phyloP scores from a whole-genome alignment of 2,888 invertebrate species.

The Oligia strigilis region DNA sequence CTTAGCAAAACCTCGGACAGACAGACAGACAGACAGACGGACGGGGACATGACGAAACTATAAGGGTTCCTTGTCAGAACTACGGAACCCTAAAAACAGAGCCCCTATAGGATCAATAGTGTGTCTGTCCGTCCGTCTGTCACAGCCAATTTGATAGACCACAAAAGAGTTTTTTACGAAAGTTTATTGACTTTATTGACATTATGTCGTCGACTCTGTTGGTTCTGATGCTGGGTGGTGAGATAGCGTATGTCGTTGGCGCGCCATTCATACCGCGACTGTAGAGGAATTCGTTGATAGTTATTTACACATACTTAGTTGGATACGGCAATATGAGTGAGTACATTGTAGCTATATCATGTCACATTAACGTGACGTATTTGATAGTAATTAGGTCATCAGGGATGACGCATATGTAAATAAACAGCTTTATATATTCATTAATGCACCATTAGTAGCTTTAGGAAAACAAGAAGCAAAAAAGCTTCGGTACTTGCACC shows the following conservation, averaged over 20 bases:
- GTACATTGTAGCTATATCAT: slow-evolving; percentile 50
- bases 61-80: too few relatives aligned
- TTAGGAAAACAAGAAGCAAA: neutral
- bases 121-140: too few relatives aligned
- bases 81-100: too few relatives aligned
- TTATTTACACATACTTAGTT: slow-evolving; percentile 76
- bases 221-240: slow-evolving; percentile 74
- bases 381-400: slow-evolving; percentile 2
- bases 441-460: neutral
- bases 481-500: neutral
- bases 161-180: slow-evolving; percentile 57
- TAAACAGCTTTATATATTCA: neutral
- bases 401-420: neutral
- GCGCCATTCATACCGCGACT: slow-evolving; percentile 72
- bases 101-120: too few relatives aligned
- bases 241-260: slow-evolving; percentile 75
- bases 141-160: slow-evolving; percentile 61
- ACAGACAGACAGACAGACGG: too few relatives aligned
- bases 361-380: neutral
- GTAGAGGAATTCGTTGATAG: slow-evolving; percentile 79
- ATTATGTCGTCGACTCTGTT: slow-evolving; percentile 70
- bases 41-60: too few relatives aligned
- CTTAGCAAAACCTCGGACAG: too few relatives aligned
- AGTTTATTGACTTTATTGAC: slow-evolving; percentile 70
- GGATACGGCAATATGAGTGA: slow-evolving; percentile 84